A percentile compares a stretch with the other conserved stretches of the same genome.
These are phyloP conservation scores for Nasonia vitripennis DNA, from an alignment of 1,140 invertebrate genomes.

Conservation along the genomic window DNA sequence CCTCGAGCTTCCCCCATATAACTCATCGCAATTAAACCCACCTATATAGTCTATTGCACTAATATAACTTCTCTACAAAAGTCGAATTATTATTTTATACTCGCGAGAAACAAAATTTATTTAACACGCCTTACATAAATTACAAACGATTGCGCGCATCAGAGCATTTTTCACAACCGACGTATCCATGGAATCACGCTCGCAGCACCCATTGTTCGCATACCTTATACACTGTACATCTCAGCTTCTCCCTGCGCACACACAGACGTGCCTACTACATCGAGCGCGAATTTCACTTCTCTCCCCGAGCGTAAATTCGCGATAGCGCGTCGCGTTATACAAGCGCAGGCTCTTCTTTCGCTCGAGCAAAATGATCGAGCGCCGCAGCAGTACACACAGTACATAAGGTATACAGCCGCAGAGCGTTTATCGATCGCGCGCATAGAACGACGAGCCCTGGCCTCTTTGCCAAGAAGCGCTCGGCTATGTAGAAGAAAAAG, in stretches of 20 bases:
- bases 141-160: no score
- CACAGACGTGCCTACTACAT: neutral
- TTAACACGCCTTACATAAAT: no score
- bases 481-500: neutral
- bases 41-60: no score
- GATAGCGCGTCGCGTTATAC: neutral
- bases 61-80: no score
- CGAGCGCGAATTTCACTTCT: neutral
- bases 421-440: neutral
- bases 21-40: neutral
- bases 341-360: neutral
- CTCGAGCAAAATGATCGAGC: neutral
- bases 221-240: no score
- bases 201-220: no score
- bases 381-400: no score
- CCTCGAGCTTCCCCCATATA: neutral
- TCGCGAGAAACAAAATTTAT: no score
- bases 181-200: no score
- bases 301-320: neutral
- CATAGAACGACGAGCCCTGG: slow-evolving; percentile 1
- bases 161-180: no score
- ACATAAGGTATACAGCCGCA: neutral
- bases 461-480: slow-evolving; percentile 9
- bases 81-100: no score
- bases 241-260: no score